Evolutionary conservation across 2,797 vertebrate genomes (phyloP).

Genomic region (Gymnoscopelus microlampas): DNA sequence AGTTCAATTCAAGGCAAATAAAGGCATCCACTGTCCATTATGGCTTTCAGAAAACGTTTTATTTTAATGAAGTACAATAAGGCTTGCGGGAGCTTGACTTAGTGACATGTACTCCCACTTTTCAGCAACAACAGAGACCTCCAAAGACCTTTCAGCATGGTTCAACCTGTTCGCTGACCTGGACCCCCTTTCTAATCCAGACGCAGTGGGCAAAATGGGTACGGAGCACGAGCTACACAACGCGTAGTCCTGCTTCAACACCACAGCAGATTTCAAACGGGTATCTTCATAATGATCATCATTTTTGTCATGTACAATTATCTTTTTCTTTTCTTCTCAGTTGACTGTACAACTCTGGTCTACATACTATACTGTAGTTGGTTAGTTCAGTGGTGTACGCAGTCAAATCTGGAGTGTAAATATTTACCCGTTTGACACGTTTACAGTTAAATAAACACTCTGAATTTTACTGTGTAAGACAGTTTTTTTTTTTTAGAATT

Average conservation of each 20-base stretch:
- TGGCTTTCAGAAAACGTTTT: not conserved
- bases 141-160: constrained; percentile 87
- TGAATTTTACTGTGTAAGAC: not conserved
- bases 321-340: constrained; percentile 17
- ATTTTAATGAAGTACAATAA: not conserved
- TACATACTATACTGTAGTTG: not conserved
- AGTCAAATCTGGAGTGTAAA: too few species aligned
- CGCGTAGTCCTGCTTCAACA: constrained; percentile 78
- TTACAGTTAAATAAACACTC: too few species aligned
- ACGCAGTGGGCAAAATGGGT: constrained; percentile 89
- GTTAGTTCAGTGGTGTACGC: not conserved
- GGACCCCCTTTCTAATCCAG: constrained; percentile 90
- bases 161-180: constrained; percentile 91
- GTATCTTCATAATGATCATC: not conserved
- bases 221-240: constrained; percentile 92
- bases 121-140: constrained; percentile 77
- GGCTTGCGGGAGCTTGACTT: not conserved
- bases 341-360: not conserved
- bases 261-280: not conserved
- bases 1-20: not conserved
- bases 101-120: constrained; percentile 7
- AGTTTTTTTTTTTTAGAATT: constrained; percentile 18
- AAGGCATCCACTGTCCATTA: constrained; percentile 5
- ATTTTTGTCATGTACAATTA: not conserved
- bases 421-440: too few species aligned